A percentile compares a stretch with the other conserved stretches of the same genome.
Conservation (phyloP, 2,113 vertebrate genomes). For the Corydoras maculifer region DNA sequence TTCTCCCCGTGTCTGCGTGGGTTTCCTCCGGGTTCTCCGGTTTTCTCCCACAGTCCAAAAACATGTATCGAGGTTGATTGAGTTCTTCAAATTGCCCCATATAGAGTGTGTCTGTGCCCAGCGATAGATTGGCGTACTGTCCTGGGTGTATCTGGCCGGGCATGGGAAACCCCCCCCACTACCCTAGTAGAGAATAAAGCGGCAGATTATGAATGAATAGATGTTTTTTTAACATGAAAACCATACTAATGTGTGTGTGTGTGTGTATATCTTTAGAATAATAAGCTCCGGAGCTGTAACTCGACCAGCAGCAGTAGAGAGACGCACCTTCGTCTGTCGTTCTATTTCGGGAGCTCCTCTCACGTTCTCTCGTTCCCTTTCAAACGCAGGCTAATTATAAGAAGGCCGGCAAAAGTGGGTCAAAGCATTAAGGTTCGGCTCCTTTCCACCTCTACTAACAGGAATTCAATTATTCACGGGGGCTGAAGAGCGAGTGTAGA, state of each 20-base stretch:
- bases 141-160: no score
- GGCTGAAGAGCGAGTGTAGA: background rate
- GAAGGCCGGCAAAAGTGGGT: constrained; percentile 13
- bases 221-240: no score
- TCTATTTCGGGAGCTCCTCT: constrained; percentile 18
- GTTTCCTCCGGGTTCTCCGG: no score
- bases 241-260: background rate
- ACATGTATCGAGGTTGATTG: no score
- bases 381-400: constrained; percentile 14
- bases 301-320: constrained; percentile 17
- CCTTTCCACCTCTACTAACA: constrained; percentile 10
- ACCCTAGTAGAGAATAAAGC: background rate
- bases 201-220: no score
- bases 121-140: no score
- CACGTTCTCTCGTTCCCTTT: background rate
- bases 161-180: no score
- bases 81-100: no score
- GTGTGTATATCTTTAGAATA: constrained; percentile 15
- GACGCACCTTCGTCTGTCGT: constrained; percentile 24
- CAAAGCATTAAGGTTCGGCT: constrained; percentile 13
- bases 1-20: no score
- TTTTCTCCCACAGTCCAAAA: no score
- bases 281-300: constrained; percentile 29
- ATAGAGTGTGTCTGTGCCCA: no score
- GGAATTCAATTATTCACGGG: constrained; percentile 27